Percentiles rank a stretch among this genome's conserved stretches.
Evolutionary conservation across 2,888 invertebrate genomes (phyloP).

Genomic region (Leucophora obtusa): DNA sequence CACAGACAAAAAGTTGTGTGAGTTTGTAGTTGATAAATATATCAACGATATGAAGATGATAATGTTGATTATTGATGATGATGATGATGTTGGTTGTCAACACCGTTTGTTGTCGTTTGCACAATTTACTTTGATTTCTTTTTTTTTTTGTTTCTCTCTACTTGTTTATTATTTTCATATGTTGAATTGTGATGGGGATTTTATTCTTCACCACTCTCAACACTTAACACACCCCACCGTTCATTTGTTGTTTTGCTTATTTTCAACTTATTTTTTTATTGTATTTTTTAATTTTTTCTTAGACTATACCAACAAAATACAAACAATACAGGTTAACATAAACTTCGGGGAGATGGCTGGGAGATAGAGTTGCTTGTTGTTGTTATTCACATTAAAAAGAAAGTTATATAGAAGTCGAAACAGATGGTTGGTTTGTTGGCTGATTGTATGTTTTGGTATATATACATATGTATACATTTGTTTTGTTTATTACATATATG

Average conservation of each 20-base stretch:
- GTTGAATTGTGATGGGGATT: neutral
- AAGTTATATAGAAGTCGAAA: constrained; percentile 62
- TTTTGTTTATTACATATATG: neutral
- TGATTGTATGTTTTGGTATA: constrained; percentile 32
- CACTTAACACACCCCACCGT: neutral
- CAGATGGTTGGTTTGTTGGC: constrained; percentile 46
- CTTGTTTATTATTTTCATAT: constrained; percentile 11
- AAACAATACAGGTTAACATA: constrained; percentile 31
- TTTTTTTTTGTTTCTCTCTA: constrained; percentile 9
- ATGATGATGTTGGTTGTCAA: constrained; percentile 19
- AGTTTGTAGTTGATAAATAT: neutral
- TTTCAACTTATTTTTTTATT: constrained; percentile 33
- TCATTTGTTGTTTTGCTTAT: constrained; percentile 5
- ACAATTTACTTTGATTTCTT: constrained; percentile 12
- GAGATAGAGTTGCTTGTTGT: neutral
- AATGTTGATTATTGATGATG: neutral
- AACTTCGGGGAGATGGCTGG: neutral
- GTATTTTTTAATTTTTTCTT: neutral
- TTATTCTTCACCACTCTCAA: neutral
- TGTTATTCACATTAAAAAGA: constrained; percentile 43
- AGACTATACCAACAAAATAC: constrained; percentile 32
- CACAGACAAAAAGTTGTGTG: neutral
- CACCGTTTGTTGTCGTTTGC: constrained; percentile 17
- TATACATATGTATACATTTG: too few relatives aligned
- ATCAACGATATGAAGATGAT: constrained; percentile 4